Percentiles rank a stretch among this genome's conserved stretches.
Conservation (phyloP, 2,888 invertebrate species). For the Clusia tigrina region DNA sequence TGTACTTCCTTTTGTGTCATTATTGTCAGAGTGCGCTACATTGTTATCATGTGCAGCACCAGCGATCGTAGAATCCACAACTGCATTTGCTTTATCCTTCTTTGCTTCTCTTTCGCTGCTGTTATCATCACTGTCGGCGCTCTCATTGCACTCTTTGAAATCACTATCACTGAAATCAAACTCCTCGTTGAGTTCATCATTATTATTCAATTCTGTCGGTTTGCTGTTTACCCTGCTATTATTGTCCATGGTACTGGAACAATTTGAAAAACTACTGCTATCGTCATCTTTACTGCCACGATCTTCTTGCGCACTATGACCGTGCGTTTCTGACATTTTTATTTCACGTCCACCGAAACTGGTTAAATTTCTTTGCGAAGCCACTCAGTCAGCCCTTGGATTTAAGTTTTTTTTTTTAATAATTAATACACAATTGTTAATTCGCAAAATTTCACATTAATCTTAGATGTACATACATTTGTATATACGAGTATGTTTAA, state of each 20-base stretch:
- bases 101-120: background rate
- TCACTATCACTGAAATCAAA: constrained; percentile 57
- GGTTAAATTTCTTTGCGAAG: background rate
- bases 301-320: background rate
- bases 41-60: background rate
- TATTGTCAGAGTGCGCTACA: background rate
- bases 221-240: constrained; percentile 8
- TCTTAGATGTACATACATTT: too few relatives aligned
- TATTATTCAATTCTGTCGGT: constrained; percentile 28
- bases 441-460: constrained; percentile 9
- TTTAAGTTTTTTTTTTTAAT: constrained; percentile 12
- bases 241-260: background rate
- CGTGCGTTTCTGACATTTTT: constrained; percentile 27
- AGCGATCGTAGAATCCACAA: background rate
- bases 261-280: background rate
- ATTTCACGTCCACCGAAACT: constrained; percentile 10
- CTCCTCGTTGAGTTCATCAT: constrained; percentile 55
- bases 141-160: constrained; percentile 43
- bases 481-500: too few relatives aligned
- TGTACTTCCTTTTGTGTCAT: background rate
- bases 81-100: background rate
- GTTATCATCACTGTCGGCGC: constrained; percentile 16
- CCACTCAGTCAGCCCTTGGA: background rate
- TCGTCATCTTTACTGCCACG: background rate
- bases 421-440: constrained; percentile 20